Evolutionary conservation across 2,888 invertebrate genomes (phyloP).

Genomic region (Elegia similella): DNA sequence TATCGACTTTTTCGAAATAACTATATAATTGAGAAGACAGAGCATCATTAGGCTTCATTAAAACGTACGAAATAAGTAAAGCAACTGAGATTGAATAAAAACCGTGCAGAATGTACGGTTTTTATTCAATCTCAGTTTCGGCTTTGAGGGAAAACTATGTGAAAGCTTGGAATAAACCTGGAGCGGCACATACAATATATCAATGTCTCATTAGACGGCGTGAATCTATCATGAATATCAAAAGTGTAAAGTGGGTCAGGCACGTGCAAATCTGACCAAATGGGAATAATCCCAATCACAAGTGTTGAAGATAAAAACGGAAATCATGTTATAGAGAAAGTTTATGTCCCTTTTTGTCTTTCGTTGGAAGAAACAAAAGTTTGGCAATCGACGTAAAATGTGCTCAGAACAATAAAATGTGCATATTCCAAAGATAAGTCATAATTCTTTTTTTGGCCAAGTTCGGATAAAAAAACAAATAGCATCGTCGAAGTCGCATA

Average conservation of each 20-base stretch:
- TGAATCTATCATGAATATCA: constrained; percentile 23
- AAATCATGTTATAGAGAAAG: neutral
- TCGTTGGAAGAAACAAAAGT: neutral
- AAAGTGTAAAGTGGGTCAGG: constrained; percentile 21
- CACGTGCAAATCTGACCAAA: constrained; percentile 24
- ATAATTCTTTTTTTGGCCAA: too few relatives aligned
- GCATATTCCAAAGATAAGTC: neutral
- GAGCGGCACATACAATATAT: constrained; percentile 29
- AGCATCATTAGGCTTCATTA: neutral
- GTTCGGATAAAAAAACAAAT: neutral
- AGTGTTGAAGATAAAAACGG: neutral
- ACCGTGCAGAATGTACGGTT: too few relatives aligned
- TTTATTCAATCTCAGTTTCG: too few relatives aligned
- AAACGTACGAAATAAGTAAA: neutral
- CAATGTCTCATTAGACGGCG: constrained; percentile 24
- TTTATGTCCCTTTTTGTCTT: neutral
- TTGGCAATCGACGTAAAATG: neutral
- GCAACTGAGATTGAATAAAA: neutral
- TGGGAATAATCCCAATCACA: constrained; percentile 21
- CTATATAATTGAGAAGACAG: neutral
- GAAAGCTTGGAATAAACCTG: neutral
- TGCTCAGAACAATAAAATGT: too few relatives aligned
- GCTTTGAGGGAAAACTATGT: neutral
- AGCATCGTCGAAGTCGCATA: neutral
- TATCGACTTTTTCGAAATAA: constrained; percentile 16